phyloP scores from a whole-genome alignment of 2,797 vertebrate genomes.

The Pelochelys cantorii region DNA sequence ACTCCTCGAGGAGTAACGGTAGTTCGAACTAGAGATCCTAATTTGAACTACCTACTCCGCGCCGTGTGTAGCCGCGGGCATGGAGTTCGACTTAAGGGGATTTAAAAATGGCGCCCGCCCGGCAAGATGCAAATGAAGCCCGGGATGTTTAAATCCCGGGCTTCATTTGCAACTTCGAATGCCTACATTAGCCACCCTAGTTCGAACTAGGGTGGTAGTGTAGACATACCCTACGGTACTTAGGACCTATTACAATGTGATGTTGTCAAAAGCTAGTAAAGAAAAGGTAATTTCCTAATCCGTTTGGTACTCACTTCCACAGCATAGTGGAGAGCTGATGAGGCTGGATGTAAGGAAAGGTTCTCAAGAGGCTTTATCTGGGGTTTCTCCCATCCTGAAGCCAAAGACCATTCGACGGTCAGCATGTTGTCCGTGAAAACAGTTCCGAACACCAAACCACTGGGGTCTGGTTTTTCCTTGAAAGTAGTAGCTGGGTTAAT shows the following conservation, averaged over 20 bases:
- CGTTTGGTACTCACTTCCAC: constrained; percentile 83
- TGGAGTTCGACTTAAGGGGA: no score
- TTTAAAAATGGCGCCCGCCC: no score
- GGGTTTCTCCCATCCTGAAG: constrained; percentile 89
- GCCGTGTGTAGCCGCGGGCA: no score
- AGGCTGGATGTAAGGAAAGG: constrained; percentile 88
- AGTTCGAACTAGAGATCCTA: no score
- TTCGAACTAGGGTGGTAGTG: no score
- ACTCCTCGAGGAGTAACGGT: no score
- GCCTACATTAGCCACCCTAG: no score
- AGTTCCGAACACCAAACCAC: constrained; percentile 83
- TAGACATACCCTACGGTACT: not conserved
- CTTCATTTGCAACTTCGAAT: no score
- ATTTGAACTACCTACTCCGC: no score
- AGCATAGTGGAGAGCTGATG: constrained; percentile 87
- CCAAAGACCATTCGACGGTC: constrained; percentile 87
- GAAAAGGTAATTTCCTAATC: not conserved
- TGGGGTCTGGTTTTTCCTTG: constrained; percentile 83
- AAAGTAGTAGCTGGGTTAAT: constrained; percentile 78
- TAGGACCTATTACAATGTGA: not conserved
- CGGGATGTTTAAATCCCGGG: no score
- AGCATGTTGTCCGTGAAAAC: constrained; percentile 95
- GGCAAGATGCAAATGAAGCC: no score
- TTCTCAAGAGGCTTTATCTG: constrained; percentile 87
- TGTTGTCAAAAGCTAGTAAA: constrained; percentile 4